Evolutionary conservation across 2,113 vertebrate species (phyloP).

Genomic region (Notothenia coriiceps): DNA sequence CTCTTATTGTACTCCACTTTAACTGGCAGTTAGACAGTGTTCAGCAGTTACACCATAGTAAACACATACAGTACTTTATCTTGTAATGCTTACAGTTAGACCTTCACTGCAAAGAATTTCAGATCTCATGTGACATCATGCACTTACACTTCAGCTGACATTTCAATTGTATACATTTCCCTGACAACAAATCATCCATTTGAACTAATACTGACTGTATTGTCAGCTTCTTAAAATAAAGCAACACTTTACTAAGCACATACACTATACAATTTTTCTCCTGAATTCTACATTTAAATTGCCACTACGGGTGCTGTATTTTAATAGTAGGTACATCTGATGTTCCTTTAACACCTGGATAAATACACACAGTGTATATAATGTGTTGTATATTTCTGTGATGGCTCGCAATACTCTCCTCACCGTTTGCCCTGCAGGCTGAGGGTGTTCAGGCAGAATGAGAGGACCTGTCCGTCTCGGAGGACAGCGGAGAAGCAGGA

Average conservation of each 20-base stretch:
- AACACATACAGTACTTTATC: too few species aligned
- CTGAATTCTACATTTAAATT: too few species aligned
- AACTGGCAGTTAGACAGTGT: background rate
- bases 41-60: too few species aligned
- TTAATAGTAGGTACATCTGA: background rate
- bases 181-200: too few species aligned
- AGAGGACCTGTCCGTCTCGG: conserved; percentile 91
- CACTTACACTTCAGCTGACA: background rate
- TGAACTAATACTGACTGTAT: too few species aligned
- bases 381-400: background rate
- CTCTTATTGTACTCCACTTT: background rate
- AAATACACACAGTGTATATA: too few species aligned
- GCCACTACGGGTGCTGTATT: too few species aligned
- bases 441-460: conserved; percentile 90
- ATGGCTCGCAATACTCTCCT: conserved; percentile 5
- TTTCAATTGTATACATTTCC: background rate
- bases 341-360: background rate
- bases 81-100: background rate
- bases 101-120: background rate
- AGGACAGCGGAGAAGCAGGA: conserved; percentile 90
- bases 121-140: background rate
- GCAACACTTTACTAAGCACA: too few species aligned
- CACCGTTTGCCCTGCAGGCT: conserved; percentile 90
- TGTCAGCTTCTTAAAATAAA: too few species aligned
- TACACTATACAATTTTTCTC: too few species aligned